A percentile compares a stretch with the other conserved stretches of the same genome.
Conservation (phyloP, 2,113 vertebrate genomes). For the Trinectes maculatus region DNA sequence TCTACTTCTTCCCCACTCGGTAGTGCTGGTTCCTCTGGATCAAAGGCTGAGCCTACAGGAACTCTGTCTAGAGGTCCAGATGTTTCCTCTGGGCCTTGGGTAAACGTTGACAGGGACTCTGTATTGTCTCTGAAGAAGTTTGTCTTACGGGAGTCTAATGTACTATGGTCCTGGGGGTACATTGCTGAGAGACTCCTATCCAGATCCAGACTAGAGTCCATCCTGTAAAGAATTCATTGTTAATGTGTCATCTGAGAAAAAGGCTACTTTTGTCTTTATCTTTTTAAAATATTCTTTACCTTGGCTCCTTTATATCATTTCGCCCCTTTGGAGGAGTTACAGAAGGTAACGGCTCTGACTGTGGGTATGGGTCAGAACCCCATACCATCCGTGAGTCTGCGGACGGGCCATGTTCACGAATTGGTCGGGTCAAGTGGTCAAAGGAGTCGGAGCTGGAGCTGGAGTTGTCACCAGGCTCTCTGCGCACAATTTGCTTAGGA, state of each 20-base stretch:
- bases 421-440: constrained; percentile 89
- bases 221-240: constrained; percentile 53
- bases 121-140: constrained; percentile 88
- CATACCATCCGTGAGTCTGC: constrained; percentile 91
- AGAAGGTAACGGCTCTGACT: constrained; percentile 85
- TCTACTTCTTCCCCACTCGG: constrained; percentile 85
- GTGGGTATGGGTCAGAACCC: constrained; percentile 92
- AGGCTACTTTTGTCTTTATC: not conserved
- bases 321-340: constrained; percentile 84
- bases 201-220: constrained; percentile 79
- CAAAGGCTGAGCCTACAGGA: constrained; percentile 78
- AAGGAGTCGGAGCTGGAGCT: constrained; percentile 90
- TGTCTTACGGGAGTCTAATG: constrained; percentile 86
- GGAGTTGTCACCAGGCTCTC: constrained; percentile 92
- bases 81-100: constrained; percentile 85
- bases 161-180: constrained; percentile 85
- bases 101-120: constrained; percentile 85
- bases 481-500: constrained; percentile 92
- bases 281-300: constrained; percentile 77
- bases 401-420: constrained; percentile 88
- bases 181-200: constrained; percentile 82
- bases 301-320: constrained; percentile 87
- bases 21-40: constrained; percentile 81
- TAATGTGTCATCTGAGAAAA: not conserved
- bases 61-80: constrained; percentile 78